Conservation (phyloP, 1,140 invertebrate genomes). For the Drosophila kikkawai region DNA sequence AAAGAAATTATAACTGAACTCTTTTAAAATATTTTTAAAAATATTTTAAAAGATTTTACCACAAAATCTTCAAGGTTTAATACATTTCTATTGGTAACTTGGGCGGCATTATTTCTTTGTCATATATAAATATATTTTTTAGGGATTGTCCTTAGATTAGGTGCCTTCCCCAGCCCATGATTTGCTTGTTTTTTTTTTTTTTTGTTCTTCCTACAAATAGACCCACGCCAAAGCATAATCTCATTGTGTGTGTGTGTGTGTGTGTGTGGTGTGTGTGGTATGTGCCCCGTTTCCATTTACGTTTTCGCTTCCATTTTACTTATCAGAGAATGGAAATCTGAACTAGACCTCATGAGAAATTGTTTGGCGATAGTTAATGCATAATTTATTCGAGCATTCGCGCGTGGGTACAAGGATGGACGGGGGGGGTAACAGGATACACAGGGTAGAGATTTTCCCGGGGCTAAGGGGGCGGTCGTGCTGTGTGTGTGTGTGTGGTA, state of each 20-base stretch:
- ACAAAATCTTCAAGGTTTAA: not conserved
- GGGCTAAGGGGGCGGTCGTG: not conserved
- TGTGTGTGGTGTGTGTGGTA: conserved; percentile 18
- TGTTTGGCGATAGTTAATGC: conserved; percentile 34
- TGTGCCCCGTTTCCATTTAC: conserved; percentile 44
- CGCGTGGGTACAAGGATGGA: not conserved
- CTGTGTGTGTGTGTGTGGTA: conserved; percentile 11
- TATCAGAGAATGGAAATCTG: conserved; percentile 45
- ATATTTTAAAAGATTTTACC: no score
- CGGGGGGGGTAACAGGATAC: not conserved
- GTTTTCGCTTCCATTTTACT: conserved; percentile 36
- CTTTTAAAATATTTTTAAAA: not conserved
- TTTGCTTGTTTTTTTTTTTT: not conserved
- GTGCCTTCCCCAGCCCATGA: not conserved
- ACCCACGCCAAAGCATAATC: not conserved
- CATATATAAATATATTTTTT: not conserved
- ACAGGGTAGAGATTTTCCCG: not conserved
- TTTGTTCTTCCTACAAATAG: not conserved
- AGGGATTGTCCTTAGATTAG: conserved; percentile 1
- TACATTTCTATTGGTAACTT: not conserved
- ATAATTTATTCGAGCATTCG: conserved; percentile 39
- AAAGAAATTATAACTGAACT: not conserved
- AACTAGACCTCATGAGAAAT: conserved; percentile 42
- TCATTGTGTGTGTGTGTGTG: conserved; percentile 12
- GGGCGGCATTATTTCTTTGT: not conserved